phyloP scores from a whole-genome alignment of 2,888 invertebrate genomes.

The Acanthopleura granulata region DNA sequence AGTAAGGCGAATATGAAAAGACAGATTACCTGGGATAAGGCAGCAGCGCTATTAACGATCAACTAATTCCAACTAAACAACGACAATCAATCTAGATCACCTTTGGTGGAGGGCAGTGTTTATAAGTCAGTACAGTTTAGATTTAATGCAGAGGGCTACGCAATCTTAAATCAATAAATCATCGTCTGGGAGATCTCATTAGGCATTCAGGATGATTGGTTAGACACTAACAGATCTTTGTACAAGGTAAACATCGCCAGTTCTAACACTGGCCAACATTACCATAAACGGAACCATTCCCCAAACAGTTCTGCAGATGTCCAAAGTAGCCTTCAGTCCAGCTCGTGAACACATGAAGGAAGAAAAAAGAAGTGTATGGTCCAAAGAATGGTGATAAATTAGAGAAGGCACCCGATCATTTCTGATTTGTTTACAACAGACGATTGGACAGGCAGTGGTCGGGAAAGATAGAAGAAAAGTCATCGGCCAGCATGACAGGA shows the following conservation, averaged over 20 bases:
- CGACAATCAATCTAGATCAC: neutral
- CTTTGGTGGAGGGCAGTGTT: too few species aligned
- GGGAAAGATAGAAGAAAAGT: slow-evolving; percentile 13
- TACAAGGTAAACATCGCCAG: neutral
- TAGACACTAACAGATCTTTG: neutral
- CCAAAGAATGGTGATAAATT: neutral
- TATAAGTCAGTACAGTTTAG: neutral
- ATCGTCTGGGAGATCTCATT: neutral
- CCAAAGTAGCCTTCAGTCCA: neutral
- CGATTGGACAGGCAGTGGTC: neutral
- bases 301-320: neutral
- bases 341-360: neutral
- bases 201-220: neutral
- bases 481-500: slow-evolving; percentile 13
- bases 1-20: too few species aligned
- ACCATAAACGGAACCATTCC: slow-evolving; percentile 4
- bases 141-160: neutral
- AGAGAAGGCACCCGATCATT: slow-evolving; percentile 3
- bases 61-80: neutral
- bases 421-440: slow-evolving; percentile 7
- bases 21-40: too few species aligned
- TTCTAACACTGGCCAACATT: neutral
- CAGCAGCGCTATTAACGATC: neutral
- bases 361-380: neutral
- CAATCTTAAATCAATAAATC: neutral